These are phyloP conservation scores for Palythoa heliodiscus DNA, from an alignment of 92 coral and sea anemone genomes.

Conservation along the genomic window DNA sequence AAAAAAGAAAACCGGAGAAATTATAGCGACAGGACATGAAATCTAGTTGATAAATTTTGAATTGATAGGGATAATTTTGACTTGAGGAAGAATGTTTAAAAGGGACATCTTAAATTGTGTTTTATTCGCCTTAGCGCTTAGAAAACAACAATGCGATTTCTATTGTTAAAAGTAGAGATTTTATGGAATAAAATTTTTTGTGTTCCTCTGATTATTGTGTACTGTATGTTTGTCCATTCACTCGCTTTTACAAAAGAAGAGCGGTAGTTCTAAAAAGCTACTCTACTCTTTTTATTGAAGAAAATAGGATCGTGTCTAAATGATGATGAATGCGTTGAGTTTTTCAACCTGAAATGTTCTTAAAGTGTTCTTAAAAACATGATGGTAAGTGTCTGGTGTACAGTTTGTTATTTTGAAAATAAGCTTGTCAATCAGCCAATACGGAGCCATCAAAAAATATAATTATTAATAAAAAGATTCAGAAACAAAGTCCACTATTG, in stretches of 20 bases:
- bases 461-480: too few relatives aligned
- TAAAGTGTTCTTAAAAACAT: too few relatives aligned
- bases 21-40: neutral
- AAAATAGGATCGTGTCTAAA: too few relatives aligned
- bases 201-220: neutral
- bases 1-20: neutral
- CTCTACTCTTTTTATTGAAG: neutral
- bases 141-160: neutral
- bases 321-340: too few relatives aligned
- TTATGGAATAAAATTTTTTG: constrained; percentile 22
- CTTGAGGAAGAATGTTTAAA: neutral
- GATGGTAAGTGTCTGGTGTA: too few relatives aligned
- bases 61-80: neutral
- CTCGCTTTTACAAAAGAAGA: neutral
- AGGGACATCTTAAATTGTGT: neutral
- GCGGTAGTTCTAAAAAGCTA: constrained; percentile 9
- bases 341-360: too few relatives aligned
- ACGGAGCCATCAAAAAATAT: too few relatives aligned
- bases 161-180: neutral
- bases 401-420: too few relatives aligned
- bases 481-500: too few relatives aligned
- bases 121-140: neutral
- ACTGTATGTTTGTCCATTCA: constrained; percentile 22
- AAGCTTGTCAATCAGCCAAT: too few relatives aligned
- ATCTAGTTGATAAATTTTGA: neutral